Percentiles rank a stretch among this genome's conserved stretches.
phyloP scores from a whole-genome alignment of 1,140 invertebrate genomes.

The Akabosia matsudoensis region DNA sequence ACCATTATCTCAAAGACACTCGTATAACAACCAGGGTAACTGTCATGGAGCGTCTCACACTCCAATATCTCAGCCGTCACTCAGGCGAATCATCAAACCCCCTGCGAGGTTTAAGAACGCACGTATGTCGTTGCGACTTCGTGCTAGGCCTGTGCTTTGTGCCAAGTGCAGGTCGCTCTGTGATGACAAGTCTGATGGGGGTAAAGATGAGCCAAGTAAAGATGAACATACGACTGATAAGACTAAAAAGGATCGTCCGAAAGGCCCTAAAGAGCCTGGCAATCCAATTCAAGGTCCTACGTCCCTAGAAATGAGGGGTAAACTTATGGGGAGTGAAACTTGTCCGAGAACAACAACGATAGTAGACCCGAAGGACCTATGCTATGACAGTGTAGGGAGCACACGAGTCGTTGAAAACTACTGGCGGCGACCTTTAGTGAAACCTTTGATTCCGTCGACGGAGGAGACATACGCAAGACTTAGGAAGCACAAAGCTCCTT shows the following conservation, averaged over 20 bases:
- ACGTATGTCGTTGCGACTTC: constrained; percentile 31
- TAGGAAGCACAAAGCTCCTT: neutral
- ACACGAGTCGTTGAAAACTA: constrained; percentile 40
- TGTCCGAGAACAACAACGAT: neutral
- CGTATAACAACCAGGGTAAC: constrained; percentile 35
- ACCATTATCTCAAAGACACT: constrained; percentile 34
- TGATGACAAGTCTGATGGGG: constrained; percentile 33
- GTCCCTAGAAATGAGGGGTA: neutral
- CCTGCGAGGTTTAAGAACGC: constrained; percentile 44
- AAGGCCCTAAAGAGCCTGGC: neutral
- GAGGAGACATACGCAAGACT: constrained; percentile 14
- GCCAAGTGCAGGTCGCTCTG: constrained; percentile 38
- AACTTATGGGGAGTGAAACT: neutral
- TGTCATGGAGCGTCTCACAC: constrained; percentile 8
- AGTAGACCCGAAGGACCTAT: constrained; percentile 30
- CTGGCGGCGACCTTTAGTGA: constrained; percentile 35
- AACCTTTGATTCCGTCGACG: constrained; percentile 3
- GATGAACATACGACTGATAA: neutral
- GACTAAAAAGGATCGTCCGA: neutral
- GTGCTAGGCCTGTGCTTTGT: constrained; percentile 39
- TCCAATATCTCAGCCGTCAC: constrained; percentile 20
- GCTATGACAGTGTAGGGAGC: constrained; percentile 27
- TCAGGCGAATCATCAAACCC: constrained; percentile 39
- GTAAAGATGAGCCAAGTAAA: neutral
- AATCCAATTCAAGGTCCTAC: too few species aligned